phyloP scores from a whole-genome alignment of 2,797 vertebrate genomes.

The Silurus lanzhouensis region DNA sequence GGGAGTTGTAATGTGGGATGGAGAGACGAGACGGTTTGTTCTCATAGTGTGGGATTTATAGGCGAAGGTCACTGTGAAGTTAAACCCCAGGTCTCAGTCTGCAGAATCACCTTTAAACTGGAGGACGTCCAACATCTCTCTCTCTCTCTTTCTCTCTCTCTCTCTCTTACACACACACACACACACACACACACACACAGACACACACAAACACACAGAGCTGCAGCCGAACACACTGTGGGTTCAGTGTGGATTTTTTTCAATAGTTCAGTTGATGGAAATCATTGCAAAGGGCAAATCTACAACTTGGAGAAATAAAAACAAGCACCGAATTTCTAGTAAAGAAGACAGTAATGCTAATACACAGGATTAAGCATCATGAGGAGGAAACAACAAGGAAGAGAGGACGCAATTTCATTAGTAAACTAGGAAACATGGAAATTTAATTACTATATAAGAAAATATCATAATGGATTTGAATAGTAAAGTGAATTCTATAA shows the following conservation, averaged over 20 bases:
- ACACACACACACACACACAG: neutral
- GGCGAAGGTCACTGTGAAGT: conserved; percentile 22
- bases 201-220: neutral
- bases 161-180: neutral
- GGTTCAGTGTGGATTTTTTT: neutral
- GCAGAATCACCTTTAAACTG: conserved; percentile 56
- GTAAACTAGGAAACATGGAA: too few relatives aligned
- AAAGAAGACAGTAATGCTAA: neutral
- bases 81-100: conserved; percentile 42
- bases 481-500: neutral
- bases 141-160: too few relatives aligned
- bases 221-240: conserved; percentile 1
- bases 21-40: conserved; percentile 23
- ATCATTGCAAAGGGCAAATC: neutral
- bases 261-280: neutral
- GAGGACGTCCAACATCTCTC: conserved; percentile 52
- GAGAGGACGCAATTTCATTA: neutral
- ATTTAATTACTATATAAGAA: too few relatives aligned
- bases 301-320: neutral
- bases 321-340: neutral
- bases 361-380: neutral
- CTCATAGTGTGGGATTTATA: conserved; percentile 48
- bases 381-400: too few relatives aligned
- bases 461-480: too few relatives aligned
- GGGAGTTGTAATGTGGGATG: neutral